Base-by-base conservation (phyloP, 1,140 invertebrate genomes). In the Drosophila mauritiana region DNA sequence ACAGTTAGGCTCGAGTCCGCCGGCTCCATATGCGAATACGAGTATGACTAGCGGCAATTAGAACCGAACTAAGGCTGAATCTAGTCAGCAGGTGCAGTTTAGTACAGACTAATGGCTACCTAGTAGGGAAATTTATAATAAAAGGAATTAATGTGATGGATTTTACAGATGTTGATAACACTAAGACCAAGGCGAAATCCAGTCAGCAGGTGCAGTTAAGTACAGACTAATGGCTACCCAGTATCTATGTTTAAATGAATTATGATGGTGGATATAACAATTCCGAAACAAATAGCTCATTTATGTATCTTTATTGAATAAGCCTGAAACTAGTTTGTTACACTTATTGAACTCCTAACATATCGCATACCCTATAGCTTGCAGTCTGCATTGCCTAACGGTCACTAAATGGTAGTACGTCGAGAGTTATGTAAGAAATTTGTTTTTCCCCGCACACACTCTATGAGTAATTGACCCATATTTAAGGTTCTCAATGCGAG, bases 341-440 rank as follows among this genome's bases (percentile, higher is more conserved):
- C 7, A 31, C 10, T 31, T 42, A 0, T 15, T n/a, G 6, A 15
- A 15, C 15, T 15, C 5, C n/a, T 1, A 42, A 42, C 6, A 6
- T 37, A n/a, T 20, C 6, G 11, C 17, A 25, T 62, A 57, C 59
- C 53, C 13, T 6, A 1, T 10, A 13, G 36, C n/a, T 22, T 22
- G 17, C 63, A 27, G 34, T 36, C 34, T 40, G 39, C 63, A 34
- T 34, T 67, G 15, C 25, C 46, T 69, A 36, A 55, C n/a, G 49
- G 61, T 62, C 80, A 73, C 58, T 74, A 81, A 63, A 51, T 62
- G 46, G 49, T 45, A 65, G 53, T 36, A 76, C 43, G 59, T 45
- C 58, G 46, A 68, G 63, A 68, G 62, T 80, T 84, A 88, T 82
- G 73, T 52, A 86, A 88, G 75, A 67, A 69, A 46, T 45, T 27